Base-by-base conservation (phyloP, 2,888 invertebrate genomes). In the Xylota segnis region DNA sequence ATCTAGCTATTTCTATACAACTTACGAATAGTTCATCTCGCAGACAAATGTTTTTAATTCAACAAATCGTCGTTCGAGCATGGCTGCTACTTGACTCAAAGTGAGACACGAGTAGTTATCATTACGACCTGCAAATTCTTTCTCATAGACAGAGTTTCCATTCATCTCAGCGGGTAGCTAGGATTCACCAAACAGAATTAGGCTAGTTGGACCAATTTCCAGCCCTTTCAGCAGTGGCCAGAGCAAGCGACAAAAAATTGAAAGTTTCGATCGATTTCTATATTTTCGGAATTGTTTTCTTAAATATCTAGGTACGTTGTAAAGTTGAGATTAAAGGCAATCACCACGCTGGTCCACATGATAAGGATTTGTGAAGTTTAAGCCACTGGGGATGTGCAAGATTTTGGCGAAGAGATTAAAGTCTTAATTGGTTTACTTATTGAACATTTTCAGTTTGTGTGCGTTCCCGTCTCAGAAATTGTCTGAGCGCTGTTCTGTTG, bases 401-500 rank as follows among this genome's bases (percentile, higher is more conserved):
- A 34, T 61, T 63, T 70, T 61, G 61, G 10, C 16, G n/a, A n/a
- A 32, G 32, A 9, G 14, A 50, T 29, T 29, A 34, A 47, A 76
- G 76, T 68, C 66, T 50, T 18, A 12, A 4, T 54, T 5, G 4
- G 43, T 6, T 43, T 2, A 6, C 47, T 58, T 3, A 56, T 34
- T 40, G 40, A 40, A 37, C 16, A 5, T 63, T 23, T 61, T 75
- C 75, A 56, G 58, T 32, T 34, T 47, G 65, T 34, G 23, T 23
- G 1, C 83, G 83, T 83, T 88, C 88, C 14, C 79, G 87, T 32
- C 88, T 86, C n/a, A 90, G 18, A 50, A 89, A 89, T 32, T 87
- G 88, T 5, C 81, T 76, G 12, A 90, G 75, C 0, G 88, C 87
- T 27, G 79, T 87, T 70, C 88, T 88, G 43, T 89, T 87, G 16